Evolutionary conservation across 1,140 invertebrate species (phyloP), one percentile per base, ranked within the genome.

Genomic region (Coenobita brevimanus): DNA sequence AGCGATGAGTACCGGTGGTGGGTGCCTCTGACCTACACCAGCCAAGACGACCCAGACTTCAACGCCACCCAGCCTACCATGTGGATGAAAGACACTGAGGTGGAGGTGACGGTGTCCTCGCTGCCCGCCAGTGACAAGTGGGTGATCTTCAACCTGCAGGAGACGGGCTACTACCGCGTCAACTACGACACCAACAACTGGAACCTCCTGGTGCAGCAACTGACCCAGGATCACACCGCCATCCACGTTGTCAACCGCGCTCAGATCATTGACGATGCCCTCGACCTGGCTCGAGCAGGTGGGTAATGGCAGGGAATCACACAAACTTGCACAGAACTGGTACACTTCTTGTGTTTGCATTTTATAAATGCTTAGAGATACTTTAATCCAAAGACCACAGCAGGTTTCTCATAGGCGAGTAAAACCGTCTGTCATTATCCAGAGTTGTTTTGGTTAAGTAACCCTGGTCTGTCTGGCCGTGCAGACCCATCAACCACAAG

Each of bases 21-120:
- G 95, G 94, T 98, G 62, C 97, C 97, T 0, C 94, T 98, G 0
- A 97, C 96, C 0, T 97, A 95, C 90, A 96, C 96, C 0, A 95
- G 94, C 0, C 94, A 94, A 62, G 91, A 92, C 0, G 93, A 94
- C 76, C 92, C 93, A 3, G 93, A 96, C 91, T 96, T 97, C 90
- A 92, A 93, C 21, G 93, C 93, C 15, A 96, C 96, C 0, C 93
- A 93, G 50, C 95, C 96, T 0, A 93, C 93, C 30, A 91, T 95
- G 0, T 98, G 97, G 97, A 85, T 90, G 69, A 80, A 57, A 41
- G 76, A 81, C 17, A 30, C 73, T 10, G 89, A 89, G 3, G 36
- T 24, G 0, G 41, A 79, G 27, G 24, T 83, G 10, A 82, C 69
- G 54, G 54, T 90, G 13, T 33, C 88, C 2, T 76, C 76, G 6